Evolutionary conservation across 2,888 invertebrate species (phyloP), one percentile per base, ranked within the genome.

Genomic region (Sussaba pulchella): DNA sequence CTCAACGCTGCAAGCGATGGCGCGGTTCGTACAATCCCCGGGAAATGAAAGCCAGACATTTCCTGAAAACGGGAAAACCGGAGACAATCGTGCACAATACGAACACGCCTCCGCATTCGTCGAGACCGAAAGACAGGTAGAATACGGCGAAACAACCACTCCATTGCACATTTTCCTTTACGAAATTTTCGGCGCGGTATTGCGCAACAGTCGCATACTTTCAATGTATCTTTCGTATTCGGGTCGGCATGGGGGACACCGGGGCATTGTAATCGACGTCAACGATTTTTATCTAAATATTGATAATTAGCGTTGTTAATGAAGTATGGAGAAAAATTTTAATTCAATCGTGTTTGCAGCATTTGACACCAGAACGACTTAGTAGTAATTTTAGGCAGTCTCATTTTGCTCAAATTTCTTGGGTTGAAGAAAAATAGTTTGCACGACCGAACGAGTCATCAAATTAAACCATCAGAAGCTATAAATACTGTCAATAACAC

Each of bases 21-120:
- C 47, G 47, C 21, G 45, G 19, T 41, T 14, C n/a, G 57, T 85
- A 88, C 89, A 89, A 89, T 90, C 85, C 82, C 85, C 86, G 87
- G 88, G 87, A 91, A 91, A 89, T 89, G 89, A 90, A 89, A 89
- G 88, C 85, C 88, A 87, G 86, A 89, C 89, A 88, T 89, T 90
- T 90, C 87, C 88, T 86, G 88, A 76, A 86, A 88, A 86, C 83
- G 84, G 86, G 85, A 87, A 87, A 88, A 87, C 52, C 78, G 81
- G 84, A 85, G 82, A 81, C 83, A 80, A 83, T 84, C 78, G 70
- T 73, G 63, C 54, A 47, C 73, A 75, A 79, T 78, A 73, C 81
- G 72, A 81, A 84, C 64, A 78, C 61, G 71, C 71, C 78, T 21
- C n/a, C 43, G 67, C 63, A 36, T 43, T 67, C 66, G 64, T 17